Evolutionary conservation across 1,140 invertebrate species (phyloP).

Genomic region (Drosophila navojoa): DNA sequence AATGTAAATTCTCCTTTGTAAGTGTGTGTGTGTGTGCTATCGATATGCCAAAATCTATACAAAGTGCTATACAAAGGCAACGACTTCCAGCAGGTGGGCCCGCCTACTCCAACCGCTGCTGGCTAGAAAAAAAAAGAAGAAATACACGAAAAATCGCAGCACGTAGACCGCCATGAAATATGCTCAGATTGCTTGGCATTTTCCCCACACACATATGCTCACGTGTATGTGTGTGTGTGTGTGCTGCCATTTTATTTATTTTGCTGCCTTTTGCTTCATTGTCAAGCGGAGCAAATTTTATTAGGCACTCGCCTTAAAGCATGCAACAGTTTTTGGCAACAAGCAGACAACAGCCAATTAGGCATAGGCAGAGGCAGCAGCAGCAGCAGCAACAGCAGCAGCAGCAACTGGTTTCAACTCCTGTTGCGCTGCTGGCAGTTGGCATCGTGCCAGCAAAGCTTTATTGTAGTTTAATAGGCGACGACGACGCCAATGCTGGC

Average conservation of each 20-base stretch:
- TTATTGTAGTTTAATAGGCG: conserved; percentile 77
- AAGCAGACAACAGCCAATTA: conserved; percentile 70
- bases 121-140: conserved; percentile 27
- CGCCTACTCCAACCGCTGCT: neutral
- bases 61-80: conserved; percentile 41
- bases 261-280: conserved; percentile 49
- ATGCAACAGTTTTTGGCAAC: conserved; percentile 78
- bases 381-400: too few species aligned
- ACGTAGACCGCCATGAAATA: conserved; percentile 48
- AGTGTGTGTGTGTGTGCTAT: conserved; percentile 57
- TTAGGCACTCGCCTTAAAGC: conserved; percentile 62
- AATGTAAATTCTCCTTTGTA: conserved; percentile 45
- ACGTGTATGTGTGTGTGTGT: conserved; percentile 39
- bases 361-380: conserved; percentile 19
- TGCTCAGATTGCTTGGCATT: conserved; percentile 44
- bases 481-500: conserved; percentile 1
- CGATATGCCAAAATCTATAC: conserved; percentile 76
- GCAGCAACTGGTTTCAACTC: conserved; percentile 50
- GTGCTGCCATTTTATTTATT: conserved; percentile 54
- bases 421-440: conserved; percentile 43
- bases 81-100: conserved; percentile 11
- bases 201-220: conserved; percentile 9
- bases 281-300: conserved; percentile 68
- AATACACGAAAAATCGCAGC: conserved; percentile 43
- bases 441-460: conserved; percentile 52